A percentile compares a stretch with the other conserved stretches of the same genome.
Conservation (phyloP, 30 jellyfish, hydroid and myxozoan species). For the Turritopsis dohrnii region DNA sequence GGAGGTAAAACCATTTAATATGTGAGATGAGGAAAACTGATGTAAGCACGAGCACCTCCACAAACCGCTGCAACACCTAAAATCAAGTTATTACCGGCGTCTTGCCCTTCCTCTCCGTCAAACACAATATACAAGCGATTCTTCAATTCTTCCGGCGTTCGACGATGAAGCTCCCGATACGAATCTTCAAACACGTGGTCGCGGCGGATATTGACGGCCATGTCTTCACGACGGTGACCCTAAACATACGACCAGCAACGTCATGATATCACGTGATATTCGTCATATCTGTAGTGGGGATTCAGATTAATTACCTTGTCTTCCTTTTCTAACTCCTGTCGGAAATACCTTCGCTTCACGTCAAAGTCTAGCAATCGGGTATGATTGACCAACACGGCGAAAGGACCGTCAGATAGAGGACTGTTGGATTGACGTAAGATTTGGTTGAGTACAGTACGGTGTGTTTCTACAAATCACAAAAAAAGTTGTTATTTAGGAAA, state of each 20-base stretch:
- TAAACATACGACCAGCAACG: constrained; percentile 14
- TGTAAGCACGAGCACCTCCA: background rate
- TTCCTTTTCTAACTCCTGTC: constrained; percentile 89
- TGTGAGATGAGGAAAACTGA: background rate
- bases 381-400: constrained; percentile 89
- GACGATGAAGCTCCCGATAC: constrained; percentile 92
- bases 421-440: constrained; percentile 90
- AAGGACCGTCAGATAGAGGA: constrained; percentile 92
- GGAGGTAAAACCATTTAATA: background rate
- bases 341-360: constrained; percentile 83
- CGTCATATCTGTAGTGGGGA: no score
- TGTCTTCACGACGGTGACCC: constrained; percentile 98
- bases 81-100: constrained; percentile 47
- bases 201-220: constrained; percentile 97
- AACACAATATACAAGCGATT: constrained; percentile 90
- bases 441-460: constrained; percentile 90
- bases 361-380: constrained; percentile 91
- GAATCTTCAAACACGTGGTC: constrained; percentile 97
- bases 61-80: background rate
- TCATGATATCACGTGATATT: no score
- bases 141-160: constrained; percentile 87
- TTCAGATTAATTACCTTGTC: no score
- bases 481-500: no score
- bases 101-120: constrained; percentile 99
- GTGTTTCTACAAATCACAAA: constrained; percentile 58